Percentiles rank a stretch among this genome's conserved stretches.
These are phyloP conservation scores for Zoanthus sansibaricus DNA, from an alignment of 92 coral and sea anemone species.

Conservation along the genomic window DNA sequence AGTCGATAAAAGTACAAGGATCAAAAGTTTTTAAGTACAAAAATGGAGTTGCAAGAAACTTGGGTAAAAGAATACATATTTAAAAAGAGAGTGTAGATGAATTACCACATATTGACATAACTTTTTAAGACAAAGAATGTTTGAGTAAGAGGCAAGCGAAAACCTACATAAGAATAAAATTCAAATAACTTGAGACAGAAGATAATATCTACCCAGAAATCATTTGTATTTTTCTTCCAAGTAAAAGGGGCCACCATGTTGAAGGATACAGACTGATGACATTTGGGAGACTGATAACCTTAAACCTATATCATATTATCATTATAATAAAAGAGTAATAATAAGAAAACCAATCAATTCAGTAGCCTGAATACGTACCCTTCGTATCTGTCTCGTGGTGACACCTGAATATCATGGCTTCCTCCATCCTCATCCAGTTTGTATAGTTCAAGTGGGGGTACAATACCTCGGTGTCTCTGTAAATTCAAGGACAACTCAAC, in stretches of 20 bases:
- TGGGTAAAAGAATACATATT: background rate
- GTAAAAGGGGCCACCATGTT: too few relatives aligned
- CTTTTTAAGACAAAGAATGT: background rate
- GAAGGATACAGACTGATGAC: too few relatives aligned
- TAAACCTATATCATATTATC: too few relatives aligned
- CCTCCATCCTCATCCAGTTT: constrained; percentile 82
- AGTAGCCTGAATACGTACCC: constrained; percentile 61
- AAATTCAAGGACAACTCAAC: background rate
- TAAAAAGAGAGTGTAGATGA: background rate
- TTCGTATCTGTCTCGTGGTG: constrained; percentile 96
- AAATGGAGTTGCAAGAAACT: background rate
- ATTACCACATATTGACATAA: background rate
- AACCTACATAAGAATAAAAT: too few relatives aligned
- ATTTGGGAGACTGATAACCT: too few relatives aligned
- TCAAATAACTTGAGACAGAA: too few relatives aligned
- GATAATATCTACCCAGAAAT: too few relatives aligned
- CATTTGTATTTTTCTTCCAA: too few relatives aligned
- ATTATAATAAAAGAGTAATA: background rate
- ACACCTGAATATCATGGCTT: constrained; percentile 78
- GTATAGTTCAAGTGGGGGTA: constrained; percentile 94
- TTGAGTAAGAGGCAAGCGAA: background rate
- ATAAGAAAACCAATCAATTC: background rate
- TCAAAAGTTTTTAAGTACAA: background rate
- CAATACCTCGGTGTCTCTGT: constrained; percentile 65
- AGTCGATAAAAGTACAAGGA: background rate